Evolutionary conservation across 2,888 invertebrate genomes (phyloP).

Genomic region (Trypoxylon attenuatum): DNA sequence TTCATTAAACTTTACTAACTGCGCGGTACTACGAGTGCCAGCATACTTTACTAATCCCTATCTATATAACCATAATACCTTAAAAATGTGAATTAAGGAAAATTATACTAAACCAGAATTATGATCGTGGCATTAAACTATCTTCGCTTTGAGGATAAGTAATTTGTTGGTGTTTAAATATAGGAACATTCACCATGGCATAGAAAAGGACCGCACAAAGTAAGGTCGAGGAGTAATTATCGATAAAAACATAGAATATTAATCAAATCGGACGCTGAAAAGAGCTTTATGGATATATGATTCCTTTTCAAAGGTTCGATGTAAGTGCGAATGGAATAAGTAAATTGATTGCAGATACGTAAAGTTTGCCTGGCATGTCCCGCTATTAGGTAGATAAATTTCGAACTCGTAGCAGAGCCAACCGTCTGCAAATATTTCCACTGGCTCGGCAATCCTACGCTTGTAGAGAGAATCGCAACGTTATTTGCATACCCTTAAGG

Average conservation of each 20-base stretch:
- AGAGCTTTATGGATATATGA: constrained; percentile 6
- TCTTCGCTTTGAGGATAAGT: not conserved
- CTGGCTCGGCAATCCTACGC: constrained; percentile 45
- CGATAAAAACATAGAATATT: not conserved
- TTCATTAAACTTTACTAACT: constrained; percentile 33
- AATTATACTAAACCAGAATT: constrained; percentile 3
- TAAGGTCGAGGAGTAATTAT: too few species aligned
- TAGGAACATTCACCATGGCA: too few species aligned
- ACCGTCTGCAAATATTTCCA: constrained; percentile 62
- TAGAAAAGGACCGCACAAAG: too few species aligned
- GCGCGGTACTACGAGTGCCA: not conserved
- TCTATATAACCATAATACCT: constrained; percentile 23
- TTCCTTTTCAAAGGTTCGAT: not conserved
- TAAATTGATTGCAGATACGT: constrained; percentile 58
- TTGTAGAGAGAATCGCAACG: constrained; percentile 43
- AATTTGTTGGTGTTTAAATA: constrained; percentile 2
- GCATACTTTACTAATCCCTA: not conserved
- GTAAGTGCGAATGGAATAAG: constrained; percentile 48
- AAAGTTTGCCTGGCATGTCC: constrained; percentile 48
- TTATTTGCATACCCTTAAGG: constrained; percentile 54
- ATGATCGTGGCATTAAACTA: constrained; percentile 3
- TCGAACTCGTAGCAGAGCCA: constrained; percentile 39
- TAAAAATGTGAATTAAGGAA: constrained; percentile 18
- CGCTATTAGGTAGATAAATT: constrained; percentile 37
- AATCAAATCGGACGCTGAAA: not conserved